These are phyloP conservation scores for Siniperca obscura DNA, from an alignment of 2,797 vertebrate genomes.

Conservation along the genomic window DNA sequence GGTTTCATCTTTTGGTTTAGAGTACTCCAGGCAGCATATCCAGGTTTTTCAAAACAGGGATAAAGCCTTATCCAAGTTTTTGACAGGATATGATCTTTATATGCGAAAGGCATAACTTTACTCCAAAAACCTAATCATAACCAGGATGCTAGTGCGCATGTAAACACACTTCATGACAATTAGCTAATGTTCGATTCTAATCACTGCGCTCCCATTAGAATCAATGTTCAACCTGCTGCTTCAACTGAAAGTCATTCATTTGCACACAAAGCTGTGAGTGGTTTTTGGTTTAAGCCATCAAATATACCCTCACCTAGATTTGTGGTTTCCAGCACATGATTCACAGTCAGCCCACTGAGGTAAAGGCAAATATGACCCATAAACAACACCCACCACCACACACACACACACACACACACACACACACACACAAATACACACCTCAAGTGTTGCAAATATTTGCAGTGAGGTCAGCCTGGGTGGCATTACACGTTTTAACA, in stretches of 20 bases:
- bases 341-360: neutral
- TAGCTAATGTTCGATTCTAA: neutral
- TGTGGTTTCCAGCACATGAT: neutral
- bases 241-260: neutral
- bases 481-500: neutral
- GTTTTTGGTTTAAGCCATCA: neutral
- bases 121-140: too few relatives aligned
- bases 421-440: neutral
- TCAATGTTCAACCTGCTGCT: too few relatives aligned
- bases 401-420: neutral
- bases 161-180: neutral
- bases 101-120: too few relatives aligned
- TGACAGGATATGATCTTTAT: too few relatives aligned
- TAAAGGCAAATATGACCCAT: neutral
- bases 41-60: too few relatives aligned
- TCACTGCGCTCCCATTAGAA: neutral
- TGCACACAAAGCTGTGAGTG: neutral
- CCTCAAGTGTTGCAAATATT: conserved; percentile 2
- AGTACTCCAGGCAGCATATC: too few relatives aligned
- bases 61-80: too few relatives aligned
- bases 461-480: neutral
- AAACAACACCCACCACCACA: neutral
- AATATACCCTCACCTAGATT: neutral
- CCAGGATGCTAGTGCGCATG: too few relatives aligned
- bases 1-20: too few relatives aligned